phyloP scores from a whole-genome alignment of 2,113 vertebrate species.

The Perca flavescens region DNA sequence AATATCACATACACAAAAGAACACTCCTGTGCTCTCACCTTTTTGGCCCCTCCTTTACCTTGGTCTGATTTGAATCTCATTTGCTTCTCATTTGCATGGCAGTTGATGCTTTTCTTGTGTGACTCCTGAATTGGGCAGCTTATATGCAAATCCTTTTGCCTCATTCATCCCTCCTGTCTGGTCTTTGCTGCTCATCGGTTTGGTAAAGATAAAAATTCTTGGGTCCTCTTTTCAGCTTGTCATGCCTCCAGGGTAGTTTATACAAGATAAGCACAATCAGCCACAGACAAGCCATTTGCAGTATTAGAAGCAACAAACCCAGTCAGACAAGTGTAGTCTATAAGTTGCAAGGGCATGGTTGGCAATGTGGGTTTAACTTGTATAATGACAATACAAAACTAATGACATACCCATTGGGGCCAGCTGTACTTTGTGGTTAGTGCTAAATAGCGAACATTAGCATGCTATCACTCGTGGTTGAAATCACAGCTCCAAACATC shows the following conservation, averaged over 20 bases:
- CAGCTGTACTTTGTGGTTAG: too few species aligned
- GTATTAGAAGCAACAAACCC: constrained; percentile 2
- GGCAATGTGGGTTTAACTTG: not conserved
- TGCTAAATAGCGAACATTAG: too few species aligned
- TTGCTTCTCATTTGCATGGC: constrained; percentile 85
- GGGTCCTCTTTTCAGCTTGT: constrained; percentile 11
- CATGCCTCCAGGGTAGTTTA: constrained; percentile 15
- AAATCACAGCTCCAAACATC: not conserved
- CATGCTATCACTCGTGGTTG: not conserved
- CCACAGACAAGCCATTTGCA: not conserved
- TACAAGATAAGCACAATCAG: constrained; percentile 19
- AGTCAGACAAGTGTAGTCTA: not conserved
- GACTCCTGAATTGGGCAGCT: constrained; percentile 60
- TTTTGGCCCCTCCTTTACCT: constrained; percentile 33
- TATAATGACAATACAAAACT: too few species aligned
- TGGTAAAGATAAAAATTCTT: constrained; percentile 27
- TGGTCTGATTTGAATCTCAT: constrained; percentile 76
- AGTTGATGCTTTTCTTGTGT: constrained; percentile 78
- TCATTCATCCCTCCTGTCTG: constrained; percentile 31
- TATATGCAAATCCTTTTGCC: constrained; percentile 73
- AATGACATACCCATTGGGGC: too few species aligned
- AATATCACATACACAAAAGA: not conserved
- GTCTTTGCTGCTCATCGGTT: constrained; percentile 11
- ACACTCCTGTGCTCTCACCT: not conserved
- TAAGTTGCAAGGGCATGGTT: not conserved